Evolutionary conservation across 53 echinoderm and acorn worm genomes (phyloP).

Genomic region (Glandiceps talaboti): DNA sequence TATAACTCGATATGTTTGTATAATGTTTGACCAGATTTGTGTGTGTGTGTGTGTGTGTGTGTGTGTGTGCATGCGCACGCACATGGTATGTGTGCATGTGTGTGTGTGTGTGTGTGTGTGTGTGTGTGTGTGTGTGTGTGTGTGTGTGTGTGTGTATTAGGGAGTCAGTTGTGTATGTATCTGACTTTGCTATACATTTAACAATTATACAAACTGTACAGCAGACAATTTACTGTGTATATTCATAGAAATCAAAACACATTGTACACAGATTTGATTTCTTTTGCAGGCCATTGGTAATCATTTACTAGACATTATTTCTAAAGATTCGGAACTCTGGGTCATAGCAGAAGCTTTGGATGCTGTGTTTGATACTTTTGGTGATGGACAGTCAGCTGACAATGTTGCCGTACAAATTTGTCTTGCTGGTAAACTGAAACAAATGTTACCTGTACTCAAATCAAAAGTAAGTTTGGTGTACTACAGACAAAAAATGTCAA

Average conservation of each 20-base stretch:
- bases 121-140: no score
- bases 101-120: no score
- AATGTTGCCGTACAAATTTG: conserved; percentile 61
- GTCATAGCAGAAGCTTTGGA: conserved; percentile 87
- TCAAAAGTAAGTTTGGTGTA: conserved; percentile 75
- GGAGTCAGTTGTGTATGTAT: not conserved
- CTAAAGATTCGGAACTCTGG: conserved; percentile 83
- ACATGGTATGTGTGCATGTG: no score
- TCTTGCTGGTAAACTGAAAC: conserved; percentile 60
- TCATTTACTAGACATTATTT: conserved; percentile 67
- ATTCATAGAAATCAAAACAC: not conserved
- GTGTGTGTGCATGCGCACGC: no score
- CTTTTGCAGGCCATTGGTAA: conserved; percentile 65
- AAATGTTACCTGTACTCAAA: conserved; percentile 73
- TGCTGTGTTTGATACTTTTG: conserved; percentile 94
- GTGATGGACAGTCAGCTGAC: conserved; percentile 74
- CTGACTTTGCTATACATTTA: not conserved
- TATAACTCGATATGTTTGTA: no score
- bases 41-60: no score
- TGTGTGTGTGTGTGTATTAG: not conserved
- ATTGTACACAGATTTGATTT: not conserved
- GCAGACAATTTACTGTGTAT: not conserved
- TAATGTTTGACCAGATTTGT: no score
- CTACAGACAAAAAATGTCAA: no score
- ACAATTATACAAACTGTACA: not conserved